Percentiles rank a stretch among this genome's conserved stretches.
These are phyloP conservation scores for Germaria angustata DNA, from an alignment of 2,888 invertebrate genomes.

Conservation along the genomic window DNA sequence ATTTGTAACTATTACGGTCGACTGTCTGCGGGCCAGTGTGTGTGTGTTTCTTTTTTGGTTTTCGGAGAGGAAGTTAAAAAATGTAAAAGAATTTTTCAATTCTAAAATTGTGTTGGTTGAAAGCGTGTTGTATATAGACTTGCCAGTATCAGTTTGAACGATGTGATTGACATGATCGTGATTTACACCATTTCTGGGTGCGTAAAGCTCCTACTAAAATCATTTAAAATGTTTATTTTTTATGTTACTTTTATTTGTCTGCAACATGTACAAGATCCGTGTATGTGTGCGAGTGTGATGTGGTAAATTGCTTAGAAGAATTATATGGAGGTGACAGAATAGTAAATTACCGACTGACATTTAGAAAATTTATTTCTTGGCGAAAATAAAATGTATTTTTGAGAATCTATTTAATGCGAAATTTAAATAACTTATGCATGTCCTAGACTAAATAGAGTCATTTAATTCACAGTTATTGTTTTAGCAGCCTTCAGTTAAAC, in stretches of 20 bases:
- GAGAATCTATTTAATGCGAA: not conserved
- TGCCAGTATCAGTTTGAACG: not conserved
- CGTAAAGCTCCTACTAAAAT: slow-evolving; percentile 64
- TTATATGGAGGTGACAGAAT: slow-evolving; percentile 46
- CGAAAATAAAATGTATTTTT: not conserved
- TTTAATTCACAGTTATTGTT: no score
- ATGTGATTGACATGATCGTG: slow-evolving; percentile 78
- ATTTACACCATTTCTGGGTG: slow-evolving; percentile 76
- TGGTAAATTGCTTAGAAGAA: slow-evolving; percentile 30
- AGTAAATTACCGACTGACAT: slow-evolving; percentile 48
- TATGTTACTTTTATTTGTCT: not conserved
- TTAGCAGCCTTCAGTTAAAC: no score
- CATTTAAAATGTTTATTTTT: slow-evolving; percentile 57
- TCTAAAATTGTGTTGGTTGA: slow-evolving; percentile 37
- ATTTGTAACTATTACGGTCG: slow-evolving; percentile 44
- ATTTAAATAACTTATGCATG: not conserved
- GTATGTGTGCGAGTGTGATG: not conserved
- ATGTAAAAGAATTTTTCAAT: slow-evolving; percentile 37
- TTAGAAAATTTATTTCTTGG: slow-evolving; percentile 48
- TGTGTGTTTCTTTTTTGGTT: no score
- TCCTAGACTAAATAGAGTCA: not conserved
- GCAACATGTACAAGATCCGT: not conserved
- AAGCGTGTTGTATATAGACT: not conserved
- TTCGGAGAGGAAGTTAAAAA: slow-evolving; percentile 48
- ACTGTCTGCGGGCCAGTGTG: not conserved